Evolutionary conservation across 1,140 invertebrate genomes (phyloP).

Genomic region (Alviniconcha marisindica): DNA sequence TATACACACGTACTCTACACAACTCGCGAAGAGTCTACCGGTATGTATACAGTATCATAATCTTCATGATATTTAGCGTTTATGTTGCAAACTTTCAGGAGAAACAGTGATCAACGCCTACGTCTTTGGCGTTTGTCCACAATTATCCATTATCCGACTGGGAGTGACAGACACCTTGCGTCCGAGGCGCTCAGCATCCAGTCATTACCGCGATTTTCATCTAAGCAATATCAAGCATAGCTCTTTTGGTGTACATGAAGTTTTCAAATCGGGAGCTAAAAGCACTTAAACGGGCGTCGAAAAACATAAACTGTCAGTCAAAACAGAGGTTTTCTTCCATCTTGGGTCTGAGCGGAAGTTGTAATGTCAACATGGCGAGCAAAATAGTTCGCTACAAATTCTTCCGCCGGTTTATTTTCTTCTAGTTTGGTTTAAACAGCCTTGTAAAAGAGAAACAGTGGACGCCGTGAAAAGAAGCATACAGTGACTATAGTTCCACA

Average conservation of each 20-base stretch:
- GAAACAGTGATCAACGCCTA: not conserved
- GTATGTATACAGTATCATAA: too few species aligned
- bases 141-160: conserved; percentile 10
- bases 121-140: not conserved
- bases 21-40: too few species aligned
- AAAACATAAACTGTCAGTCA: conserved; percentile 30
- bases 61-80: not conserved
- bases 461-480: too few species aligned
- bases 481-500: too few species aligned
- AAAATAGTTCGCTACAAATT: not conserved
- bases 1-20: too few species aligned
- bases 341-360: conserved; percentile 33
- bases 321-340: conserved; percentile 40
- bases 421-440: not conserved
- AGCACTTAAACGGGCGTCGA: conserved; percentile 22
- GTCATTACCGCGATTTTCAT: too few species aligned
- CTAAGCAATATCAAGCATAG: too few species aligned
- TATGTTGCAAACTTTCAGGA: too few species aligned
- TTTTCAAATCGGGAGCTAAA: too few species aligned
- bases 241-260: too few species aligned
- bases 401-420: conserved; percentile 17
- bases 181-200: conserved; percentile 20
- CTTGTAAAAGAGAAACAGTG: too few species aligned
- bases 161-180: not conserved
- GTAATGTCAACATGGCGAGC: conserved; percentile 8